Conservation (phyloP, 2,888 invertebrate species). For the Patella depressa region DNA sequence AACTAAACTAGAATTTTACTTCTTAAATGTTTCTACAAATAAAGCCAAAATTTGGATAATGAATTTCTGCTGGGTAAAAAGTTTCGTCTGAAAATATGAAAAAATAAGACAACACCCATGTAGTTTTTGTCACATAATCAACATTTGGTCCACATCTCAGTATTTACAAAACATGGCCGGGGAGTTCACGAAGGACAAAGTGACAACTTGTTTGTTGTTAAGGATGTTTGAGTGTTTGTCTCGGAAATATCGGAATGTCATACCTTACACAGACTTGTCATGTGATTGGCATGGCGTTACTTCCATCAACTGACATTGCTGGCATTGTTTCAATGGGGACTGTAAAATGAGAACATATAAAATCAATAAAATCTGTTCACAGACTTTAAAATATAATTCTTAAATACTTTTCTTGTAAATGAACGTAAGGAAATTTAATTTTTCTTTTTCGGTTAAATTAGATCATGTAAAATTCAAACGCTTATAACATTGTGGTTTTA, state of each 20-base stretch:
- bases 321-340: too few species aligned
- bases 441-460: too few species aligned
- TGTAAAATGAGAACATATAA: too few species aligned
- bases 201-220: constrained; percentile 7
- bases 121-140: not conserved
- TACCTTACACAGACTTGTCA: not conserved
- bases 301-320: not conserved
- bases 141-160: constrained; percentile 4
- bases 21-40: too few species aligned
- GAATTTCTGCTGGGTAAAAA: not conserved
- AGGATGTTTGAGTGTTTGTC: not conserved
- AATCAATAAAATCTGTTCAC: too few species aligned
- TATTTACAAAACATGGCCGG: not conserved
- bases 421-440: too few species aligned
- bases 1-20: too few species aligned
- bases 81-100: not conserved
- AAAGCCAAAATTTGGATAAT: too few species aligned
- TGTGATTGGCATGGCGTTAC: constrained; percentile 1
- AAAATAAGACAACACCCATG: constrained; percentile 4
- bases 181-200: not conserved
- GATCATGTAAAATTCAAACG: too few species aligned
- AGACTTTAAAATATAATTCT: too few species aligned
- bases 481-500: too few species aligned
- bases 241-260: not conserved
- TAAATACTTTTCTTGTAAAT: too few species aligned